These are phyloP conservation scores for Varanus komodoensis DNA, from an alignment of 2,113 vertebrate genomes.

Conservation along the genomic window DNA sequence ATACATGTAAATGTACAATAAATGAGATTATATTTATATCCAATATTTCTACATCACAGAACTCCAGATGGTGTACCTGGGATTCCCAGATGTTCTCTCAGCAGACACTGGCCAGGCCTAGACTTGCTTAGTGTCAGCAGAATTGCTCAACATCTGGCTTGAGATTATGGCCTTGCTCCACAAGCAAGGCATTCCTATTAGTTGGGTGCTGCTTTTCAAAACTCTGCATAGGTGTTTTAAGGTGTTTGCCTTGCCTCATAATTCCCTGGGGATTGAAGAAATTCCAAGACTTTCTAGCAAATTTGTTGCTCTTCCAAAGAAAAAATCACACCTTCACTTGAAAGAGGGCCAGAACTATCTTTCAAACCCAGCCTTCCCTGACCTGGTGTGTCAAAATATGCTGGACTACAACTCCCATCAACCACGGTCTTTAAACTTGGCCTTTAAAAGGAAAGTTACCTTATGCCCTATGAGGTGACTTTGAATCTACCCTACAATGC, in stretches of 20 bases:
- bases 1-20: too few relatives aligned
- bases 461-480: slow-evolving; percentile 6
- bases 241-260: neutral
- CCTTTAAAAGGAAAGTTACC: slow-evolving; percentile 18
- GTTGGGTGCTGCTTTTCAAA: neutral
- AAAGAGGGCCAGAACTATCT: neutral
- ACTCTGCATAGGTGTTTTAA: neutral
- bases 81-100: neutral
- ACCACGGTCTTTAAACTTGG: too few relatives aligned
- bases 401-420: neutral
- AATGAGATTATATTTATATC: neutral
- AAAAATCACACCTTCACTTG: neutral
- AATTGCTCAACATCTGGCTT: neutral
- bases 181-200: neutral
- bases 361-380: neutral
- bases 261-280: neutral
- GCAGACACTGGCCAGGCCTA: neutral
- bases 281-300: neutral
- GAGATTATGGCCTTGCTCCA: neutral
- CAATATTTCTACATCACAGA: neutral
- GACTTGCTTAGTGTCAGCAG: neutral
- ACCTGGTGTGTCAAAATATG: neutral
- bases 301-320: neutral
- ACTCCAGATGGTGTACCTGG: neutral
- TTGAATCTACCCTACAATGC: slow-evolving; percentile 23